Conservation (phyloP, 2,888 invertebrate genomes). For the Rotaria magnacalcarata region DNA sequence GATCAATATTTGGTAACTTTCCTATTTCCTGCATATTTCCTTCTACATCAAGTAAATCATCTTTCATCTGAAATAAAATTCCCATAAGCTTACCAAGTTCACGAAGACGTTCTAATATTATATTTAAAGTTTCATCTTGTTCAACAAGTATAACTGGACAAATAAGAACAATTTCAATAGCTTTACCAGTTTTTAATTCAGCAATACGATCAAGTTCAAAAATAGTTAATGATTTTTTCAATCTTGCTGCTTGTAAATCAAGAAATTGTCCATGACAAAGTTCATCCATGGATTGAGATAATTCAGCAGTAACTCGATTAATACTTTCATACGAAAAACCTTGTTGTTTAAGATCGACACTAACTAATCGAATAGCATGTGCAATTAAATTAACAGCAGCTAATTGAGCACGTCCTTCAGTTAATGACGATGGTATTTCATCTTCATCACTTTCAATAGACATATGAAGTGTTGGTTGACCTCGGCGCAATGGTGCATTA, state of each 20-base stretch:
- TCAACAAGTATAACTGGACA: neutral
- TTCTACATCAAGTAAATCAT: conserved; percentile 34
- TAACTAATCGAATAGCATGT: neutral
- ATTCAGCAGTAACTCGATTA: neutral
- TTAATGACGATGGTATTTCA: neutral
- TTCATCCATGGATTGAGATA: conserved; percentile 30
- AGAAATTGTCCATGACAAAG: conserved; percentile 30
- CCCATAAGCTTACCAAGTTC: neutral
- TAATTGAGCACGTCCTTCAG: conserved; percentile 35
- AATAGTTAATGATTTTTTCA: neutral
- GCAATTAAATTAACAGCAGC: conserved; percentile 25
- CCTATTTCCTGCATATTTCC: neutral
- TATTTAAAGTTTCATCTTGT: neutral
- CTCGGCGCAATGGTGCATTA: conserved; percentile 34
- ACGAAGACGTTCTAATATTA: neutral
- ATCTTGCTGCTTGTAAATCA: conserved; percentile 2
- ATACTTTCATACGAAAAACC: conserved; percentile 13
- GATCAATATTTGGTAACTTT: conserved; percentile 13
- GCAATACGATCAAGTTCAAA: neutral
- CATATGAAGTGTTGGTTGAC: conserved; percentile 33
- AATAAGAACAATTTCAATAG: conserved; percentile 14
- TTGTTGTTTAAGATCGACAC: neutral
- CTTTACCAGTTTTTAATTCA: conserved; percentile 35
- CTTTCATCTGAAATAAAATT: conserved; percentile 33
- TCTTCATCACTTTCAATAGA: neutral